Percentiles rank a stretch among this genome's conserved stretches.
Evolutionary conservation across 2,113 vertebrate genomes (phyloP).

Genomic region (Sebastes fasciatus): DNA sequence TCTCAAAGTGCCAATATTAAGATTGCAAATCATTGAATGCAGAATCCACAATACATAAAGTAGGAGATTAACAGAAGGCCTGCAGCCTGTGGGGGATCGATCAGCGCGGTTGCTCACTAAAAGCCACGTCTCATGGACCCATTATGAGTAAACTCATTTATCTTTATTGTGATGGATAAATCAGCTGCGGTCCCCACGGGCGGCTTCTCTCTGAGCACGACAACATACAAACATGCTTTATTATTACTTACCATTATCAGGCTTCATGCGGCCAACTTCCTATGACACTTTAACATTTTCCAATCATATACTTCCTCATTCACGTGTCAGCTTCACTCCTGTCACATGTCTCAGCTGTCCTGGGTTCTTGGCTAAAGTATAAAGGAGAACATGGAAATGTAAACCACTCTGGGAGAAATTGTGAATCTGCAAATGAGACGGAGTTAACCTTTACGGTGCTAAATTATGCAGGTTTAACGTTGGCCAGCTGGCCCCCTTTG

Average conservation of each 20-base stretch:
- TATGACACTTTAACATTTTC: background rate
- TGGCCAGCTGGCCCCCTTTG: conserved; percentile 2
- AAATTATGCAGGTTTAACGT: conserved; percentile 46
- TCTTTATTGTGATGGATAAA: conserved; percentile 62
- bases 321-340: background rate
- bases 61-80: conserved; percentile 24
- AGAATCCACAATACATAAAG: conserved; percentile 10
- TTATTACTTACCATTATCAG: background rate
- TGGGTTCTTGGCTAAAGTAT: background rate
- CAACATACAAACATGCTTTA: conserved; percentile 12
- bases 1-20: conserved; percentile 33
- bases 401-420: conserved; percentile 12
- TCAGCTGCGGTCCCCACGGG: conserved; percentile 27
- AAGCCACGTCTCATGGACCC: conserved; percentile 41
- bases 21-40: conserved; percentile 27
- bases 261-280: conserved; percentile 16
- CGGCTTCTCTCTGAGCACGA: conserved; percentile 8
- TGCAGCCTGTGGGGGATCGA: conserved; percentile 36
- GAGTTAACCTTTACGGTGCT: conserved; percentile 44
- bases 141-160: conserved; percentile 47
- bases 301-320: background rate
- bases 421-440: conserved; percentile 23
- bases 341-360: conserved; percentile 17
- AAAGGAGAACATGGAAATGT: conserved; percentile 16
- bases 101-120: conserved; percentile 32